Percentiles rank a stretch among this genome's conserved stretches.
Evolutionary conservation across 2,113 vertebrate genomes (phyloP).

Genomic region (Sterna hirundo): DNA sequence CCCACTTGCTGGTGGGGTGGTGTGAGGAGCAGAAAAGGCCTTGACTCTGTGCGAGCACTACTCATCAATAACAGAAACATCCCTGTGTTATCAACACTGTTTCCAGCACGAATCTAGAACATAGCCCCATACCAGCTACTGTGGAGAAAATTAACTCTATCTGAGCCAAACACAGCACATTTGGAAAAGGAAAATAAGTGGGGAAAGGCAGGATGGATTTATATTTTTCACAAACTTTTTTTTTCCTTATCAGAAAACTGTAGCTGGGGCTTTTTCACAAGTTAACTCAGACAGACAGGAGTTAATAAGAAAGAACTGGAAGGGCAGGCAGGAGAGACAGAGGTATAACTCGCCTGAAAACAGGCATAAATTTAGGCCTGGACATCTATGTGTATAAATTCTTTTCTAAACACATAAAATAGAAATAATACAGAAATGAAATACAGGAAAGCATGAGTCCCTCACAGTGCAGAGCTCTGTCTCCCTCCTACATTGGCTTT

Average conservation of each 20-base stretch:
- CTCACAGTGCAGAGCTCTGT: neutral
- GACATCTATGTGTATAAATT: neutral
- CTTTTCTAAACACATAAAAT: neutral
- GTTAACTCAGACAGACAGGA: neutral
- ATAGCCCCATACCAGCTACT: neutral
- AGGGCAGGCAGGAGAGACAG: neutral
- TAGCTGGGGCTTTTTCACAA: neutral
- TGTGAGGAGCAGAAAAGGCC: neutral
- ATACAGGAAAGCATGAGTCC: neutral
- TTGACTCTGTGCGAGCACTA: neutral
- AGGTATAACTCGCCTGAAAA: neutral
- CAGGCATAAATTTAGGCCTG: neutral
- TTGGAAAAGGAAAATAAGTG: neutral
- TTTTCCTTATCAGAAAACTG: neutral
- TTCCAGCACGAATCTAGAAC: neutral
- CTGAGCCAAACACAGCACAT: neutral
- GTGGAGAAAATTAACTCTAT: neutral
- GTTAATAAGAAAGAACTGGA: neutral
- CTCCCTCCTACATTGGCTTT: neutral
- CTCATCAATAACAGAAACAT: neutral
- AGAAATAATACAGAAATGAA: constrained; percentile 3
- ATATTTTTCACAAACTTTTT: neutral
- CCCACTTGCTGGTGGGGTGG: neutral
- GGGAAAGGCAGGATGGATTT: neutral
- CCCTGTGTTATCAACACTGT: neutral